Evolutionary conservation across 2,797 vertebrate genomes (phyloP).

Genomic region (Danio kyathit): DNA sequence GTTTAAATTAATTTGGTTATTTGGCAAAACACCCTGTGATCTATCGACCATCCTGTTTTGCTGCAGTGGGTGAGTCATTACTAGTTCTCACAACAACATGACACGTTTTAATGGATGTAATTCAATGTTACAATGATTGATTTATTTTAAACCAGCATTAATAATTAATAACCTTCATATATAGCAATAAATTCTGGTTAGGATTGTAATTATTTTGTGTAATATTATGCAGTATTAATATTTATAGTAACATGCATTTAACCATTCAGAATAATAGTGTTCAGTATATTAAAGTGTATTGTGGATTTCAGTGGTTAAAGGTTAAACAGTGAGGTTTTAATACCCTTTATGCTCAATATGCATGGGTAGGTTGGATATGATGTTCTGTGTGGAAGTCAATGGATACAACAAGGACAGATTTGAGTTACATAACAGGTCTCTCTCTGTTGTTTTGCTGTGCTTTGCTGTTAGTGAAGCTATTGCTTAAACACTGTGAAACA

Average conservation of each 20-base stretch:
- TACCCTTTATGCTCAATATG: background rate
- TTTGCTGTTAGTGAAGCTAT: conserved; percentile 1
- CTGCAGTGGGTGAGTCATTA: conserved; percentile 77
- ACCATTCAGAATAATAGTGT: background rate
- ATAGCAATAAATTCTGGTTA: background rate
- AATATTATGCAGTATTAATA: background rate
- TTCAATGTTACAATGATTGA: background rate
- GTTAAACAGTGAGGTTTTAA: background rate
- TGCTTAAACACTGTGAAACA: conserved; percentile 7
- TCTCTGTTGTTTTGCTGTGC: conserved; percentile 9
- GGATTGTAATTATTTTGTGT: background rate
- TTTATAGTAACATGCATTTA: background rate
- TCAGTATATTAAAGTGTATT: background rate
- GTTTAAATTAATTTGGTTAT: background rate
- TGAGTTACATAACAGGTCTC: conserved; percentile 31
- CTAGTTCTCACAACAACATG: conserved; percentile 24
- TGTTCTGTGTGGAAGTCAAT: conserved; percentile 3
- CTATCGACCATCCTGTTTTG: conserved; percentile 52
- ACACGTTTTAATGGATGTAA: background rate
- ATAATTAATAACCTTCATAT: background rate
- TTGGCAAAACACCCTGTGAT: conserved; percentile 1
- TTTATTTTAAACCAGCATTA: background rate
- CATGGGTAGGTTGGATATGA: background rate
- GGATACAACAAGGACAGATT: conserved; percentile 19
- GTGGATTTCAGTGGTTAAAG: background rate